Evolutionary conservation across 2,113 vertebrate genomes (phyloP).

Genomic region (Ophiodon elongatus): DNA sequence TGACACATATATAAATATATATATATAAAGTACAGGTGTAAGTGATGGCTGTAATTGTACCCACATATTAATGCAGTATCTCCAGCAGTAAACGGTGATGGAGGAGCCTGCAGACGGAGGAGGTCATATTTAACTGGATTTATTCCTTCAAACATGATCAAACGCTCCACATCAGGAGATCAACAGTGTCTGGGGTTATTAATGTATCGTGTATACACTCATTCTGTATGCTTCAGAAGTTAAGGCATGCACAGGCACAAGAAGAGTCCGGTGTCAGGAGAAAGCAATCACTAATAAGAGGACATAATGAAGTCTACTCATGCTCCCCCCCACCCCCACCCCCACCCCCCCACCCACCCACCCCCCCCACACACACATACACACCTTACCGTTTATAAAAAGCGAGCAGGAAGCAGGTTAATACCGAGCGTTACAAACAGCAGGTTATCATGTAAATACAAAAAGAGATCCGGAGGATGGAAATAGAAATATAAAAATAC

Average conservation of each 20-base stretch:
- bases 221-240: slow-evolving; percentile 33
- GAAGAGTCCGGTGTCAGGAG: slow-evolving; percentile 44
- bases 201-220: slow-evolving; percentile 49
- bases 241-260: slow-evolving; percentile 75
- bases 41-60: neutral
- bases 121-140: slow-evolving; percentile 22
- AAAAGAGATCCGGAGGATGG: slow-evolving; percentile 55
- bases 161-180: slow-evolving; percentile 47
- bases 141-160: slow-evolving; percentile 52
- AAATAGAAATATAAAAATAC: slow-evolving; percentile 69
- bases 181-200: slow-evolving; percentile 48
- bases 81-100: neutral
- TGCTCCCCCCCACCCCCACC: slow-evolving; percentile 37
- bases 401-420: slow-evolving; percentile 42
- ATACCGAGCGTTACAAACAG: slow-evolving; percentile 46
- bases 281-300: slow-evolving; percentile 28
- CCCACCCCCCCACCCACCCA: neutral
- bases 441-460: slow-evolving; percentile 49
- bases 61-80: neutral
- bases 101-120: slow-evolving; percentile 9
- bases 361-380: neutral
- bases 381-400: neutral
- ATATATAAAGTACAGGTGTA: neutral
- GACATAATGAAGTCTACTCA: slow-evolving; percentile 25
- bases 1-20: neutral